These are phyloP conservation scores for Lasiurus borealis DNA, from an alignment of 2,113 vertebrate genomes.

Conservation along the genomic window DNA sequence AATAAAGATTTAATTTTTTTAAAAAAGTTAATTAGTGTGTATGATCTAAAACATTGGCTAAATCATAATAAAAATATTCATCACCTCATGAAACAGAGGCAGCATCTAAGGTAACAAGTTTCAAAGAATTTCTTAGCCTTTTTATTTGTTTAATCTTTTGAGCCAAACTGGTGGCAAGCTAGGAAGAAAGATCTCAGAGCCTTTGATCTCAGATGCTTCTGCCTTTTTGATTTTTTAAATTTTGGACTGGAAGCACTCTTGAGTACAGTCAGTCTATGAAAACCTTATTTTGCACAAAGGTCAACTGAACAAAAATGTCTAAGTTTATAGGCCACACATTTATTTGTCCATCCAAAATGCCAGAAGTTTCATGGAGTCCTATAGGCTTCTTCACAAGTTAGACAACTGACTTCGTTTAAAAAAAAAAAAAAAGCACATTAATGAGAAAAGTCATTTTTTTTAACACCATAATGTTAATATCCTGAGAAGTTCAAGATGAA, in stretches of 20 bases:
- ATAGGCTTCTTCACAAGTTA: background rate
- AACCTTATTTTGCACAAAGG: conserved; percentile 36
- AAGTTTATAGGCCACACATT: background rate
- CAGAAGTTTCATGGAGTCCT: background rate
- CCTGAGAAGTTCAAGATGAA: background rate
- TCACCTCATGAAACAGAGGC: conserved; percentile 3
- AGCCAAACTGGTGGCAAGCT: background rate
- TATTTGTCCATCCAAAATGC: conserved; percentile 12
- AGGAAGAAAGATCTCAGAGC: background rate
- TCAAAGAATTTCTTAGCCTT: background rate
- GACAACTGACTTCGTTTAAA: background rate
- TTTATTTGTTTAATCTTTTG: background rate
- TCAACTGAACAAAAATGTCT: conserved; percentile 8
- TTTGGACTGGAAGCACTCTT: background rate
- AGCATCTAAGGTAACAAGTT: background rate
- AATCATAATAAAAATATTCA: conserved; percentile 49
- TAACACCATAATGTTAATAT: background rate
- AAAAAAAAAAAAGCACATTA: background rate
- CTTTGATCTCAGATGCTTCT: no score
- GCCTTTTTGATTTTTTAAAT: background rate
- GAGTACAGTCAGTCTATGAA: background rate
- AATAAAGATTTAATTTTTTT: no score
- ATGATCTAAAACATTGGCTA: background rate
- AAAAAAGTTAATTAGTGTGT: background rate
- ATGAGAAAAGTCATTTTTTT: background rate